Percentiles rank a stretch among this genome's conserved stretches.
phyloP scores from a whole-genome alignment of 2,113 vertebrate genomes.

The Centrocercus urophasianus region DNA sequence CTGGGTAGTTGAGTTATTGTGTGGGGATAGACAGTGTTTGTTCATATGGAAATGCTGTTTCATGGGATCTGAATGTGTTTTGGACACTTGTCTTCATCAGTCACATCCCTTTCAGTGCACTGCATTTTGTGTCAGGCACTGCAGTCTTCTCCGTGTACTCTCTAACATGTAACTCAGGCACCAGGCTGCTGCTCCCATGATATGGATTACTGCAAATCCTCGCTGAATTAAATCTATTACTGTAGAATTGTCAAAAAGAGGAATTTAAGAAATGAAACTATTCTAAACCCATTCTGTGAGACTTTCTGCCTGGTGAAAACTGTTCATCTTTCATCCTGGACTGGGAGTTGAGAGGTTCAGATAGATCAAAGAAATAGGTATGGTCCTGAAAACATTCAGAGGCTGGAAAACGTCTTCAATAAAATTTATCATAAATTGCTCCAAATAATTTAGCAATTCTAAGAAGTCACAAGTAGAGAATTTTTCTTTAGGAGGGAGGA shows the following conservation, averaged over 20 bases:
- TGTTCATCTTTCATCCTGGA: neutral
- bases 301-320: neutral
- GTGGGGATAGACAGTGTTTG: neutral
- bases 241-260: neutral
- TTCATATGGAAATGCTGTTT: neutral
- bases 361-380: slow-evolving; percentile 4
- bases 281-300: neutral
- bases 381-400: neutral
- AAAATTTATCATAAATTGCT: neutral
- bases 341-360: neutral
- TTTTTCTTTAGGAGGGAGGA: neutral
- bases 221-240: neutral
- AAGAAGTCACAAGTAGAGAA: neutral
- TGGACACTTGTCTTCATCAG: neutral
- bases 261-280: neutral
- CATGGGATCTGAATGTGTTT: neutral
- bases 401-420: neutral
- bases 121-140: neutral
- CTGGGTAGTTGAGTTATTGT: neutral
- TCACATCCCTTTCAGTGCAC: neutral
- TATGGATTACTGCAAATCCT: neutral
- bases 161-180: neutral
- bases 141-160: neutral
- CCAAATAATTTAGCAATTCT: neutral
- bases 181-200: neutral